Evolutionary conservation across 2,113 vertebrate species (phyloP), one percentile per base, ranked within the genome.

Genomic region (Andinoacara biseriatus): DNA sequence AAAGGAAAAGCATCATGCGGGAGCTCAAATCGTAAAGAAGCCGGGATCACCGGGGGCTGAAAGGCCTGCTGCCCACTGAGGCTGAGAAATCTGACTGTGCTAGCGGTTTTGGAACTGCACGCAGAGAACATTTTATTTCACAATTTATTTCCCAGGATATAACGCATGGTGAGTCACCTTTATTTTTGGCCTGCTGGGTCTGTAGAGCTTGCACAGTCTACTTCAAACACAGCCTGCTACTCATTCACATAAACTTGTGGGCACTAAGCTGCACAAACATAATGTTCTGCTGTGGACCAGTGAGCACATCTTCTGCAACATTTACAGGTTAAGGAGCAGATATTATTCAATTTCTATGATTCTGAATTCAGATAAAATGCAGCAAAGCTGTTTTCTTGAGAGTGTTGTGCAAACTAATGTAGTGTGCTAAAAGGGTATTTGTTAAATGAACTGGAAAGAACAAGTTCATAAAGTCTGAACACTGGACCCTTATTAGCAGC

Each of bases 361-460:
- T 86, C 78, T 72, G 49, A 69, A 80, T 89, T 89, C 67, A 80
- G 43, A 91, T 74, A 33, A 33, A 56, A 58, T 61, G 17, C 59
- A 29, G 67, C 35, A 31, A 60, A 61, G 78, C 26, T 75, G 40
- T 85, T 86, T 83, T 49, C 43, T 65, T 80, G 29, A 54, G 54
- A 78, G 60, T 86, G 84, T 59, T 78, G 82, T 86, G 61, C 67
- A 65, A 80, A 79, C 87, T 87, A 88, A 89, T 90, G 84, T 80
- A 74, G 56, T 81, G 84, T 80, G 76, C 56, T 81, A 61, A 86
- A 83, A 35, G 20, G 38, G 58, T 59, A 59, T 85, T 87, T 90
- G 86, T 88, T 90, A 90, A 91, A 92, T 92, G 84, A 88, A 89
- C 80, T 82, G 87, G 86, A 86, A 92, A 54, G 90, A 84, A 61